phyloP scores from a whole-genome alignment of 2,113 vertebrate genomes.

The Actenoides hombroni region DNA sequence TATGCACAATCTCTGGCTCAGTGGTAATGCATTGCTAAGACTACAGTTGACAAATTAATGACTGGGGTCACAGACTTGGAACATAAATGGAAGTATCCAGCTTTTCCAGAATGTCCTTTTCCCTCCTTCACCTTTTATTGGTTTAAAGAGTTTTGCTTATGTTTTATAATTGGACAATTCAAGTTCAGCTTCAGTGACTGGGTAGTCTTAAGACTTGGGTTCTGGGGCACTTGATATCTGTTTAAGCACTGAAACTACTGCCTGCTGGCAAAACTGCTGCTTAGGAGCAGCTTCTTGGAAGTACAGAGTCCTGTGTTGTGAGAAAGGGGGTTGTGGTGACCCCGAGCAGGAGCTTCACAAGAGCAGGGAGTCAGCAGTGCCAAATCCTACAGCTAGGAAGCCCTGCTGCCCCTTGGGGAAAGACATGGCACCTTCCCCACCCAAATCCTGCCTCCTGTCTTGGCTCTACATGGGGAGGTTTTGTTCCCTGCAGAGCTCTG shows the following conservation, averaged over 20 bases:
- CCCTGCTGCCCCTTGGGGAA: background rate
- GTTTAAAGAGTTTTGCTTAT: background rate
- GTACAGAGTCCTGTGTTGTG: background rate
- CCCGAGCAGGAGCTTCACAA: background rate
- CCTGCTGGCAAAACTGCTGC: background rate
- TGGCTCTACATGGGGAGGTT: rapidly evolving
- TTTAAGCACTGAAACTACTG: background rate
- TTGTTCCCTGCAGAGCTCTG: background rate
- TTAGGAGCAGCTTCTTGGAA: background rate
- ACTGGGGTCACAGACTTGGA: background rate
- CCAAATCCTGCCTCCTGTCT: background rate
- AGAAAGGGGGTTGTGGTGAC: background rate
- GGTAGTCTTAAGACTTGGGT: background rate
- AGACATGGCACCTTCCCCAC: background rate
- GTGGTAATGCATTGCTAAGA: background rate
- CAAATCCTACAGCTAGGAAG: background rate
- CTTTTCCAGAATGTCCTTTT: background rate
- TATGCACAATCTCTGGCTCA: background rate
- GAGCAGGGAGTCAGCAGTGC: background rate
- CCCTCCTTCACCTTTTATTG: background rate
- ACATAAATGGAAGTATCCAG: background rate
- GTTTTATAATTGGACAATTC: background rate
- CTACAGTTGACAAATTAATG: background rate
- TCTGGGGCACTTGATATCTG: background rate
- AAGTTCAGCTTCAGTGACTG: background rate